These are phyloP conservation scores for Galemys pyrenaicus DNA, from an alignment of 2,113 vertebrate species.

Conservation along the genomic window DNA sequence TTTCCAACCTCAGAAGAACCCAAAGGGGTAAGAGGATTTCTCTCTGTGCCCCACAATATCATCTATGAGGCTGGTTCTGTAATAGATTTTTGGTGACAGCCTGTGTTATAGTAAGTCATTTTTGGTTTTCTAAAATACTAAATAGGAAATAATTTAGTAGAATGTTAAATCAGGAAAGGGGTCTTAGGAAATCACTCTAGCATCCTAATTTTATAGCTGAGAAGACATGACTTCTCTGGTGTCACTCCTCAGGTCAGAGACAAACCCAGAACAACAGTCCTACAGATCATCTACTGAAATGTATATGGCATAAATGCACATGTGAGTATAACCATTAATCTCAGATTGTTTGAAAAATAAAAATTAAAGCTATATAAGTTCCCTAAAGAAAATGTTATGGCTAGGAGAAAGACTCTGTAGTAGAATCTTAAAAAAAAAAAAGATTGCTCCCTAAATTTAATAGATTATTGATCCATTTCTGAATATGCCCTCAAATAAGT, in stretches of 20 bases:
- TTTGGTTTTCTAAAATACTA: background rate
- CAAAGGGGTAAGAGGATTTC: no score
- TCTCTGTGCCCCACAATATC: background rate
- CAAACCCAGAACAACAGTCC: background rate
- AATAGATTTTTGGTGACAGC: background rate
- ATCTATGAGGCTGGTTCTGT: background rate
- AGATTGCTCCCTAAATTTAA: background rate
- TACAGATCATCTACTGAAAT: background rate
- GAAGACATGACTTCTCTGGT: background rate
- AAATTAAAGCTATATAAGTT: background rate
- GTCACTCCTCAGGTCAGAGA: background rate
- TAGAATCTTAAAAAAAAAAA: background rate
- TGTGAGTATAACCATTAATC: background rate
- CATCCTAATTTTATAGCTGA: background rate
- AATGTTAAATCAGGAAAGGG: background rate
- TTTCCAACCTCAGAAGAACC: no score
- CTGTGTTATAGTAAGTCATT: background rate
- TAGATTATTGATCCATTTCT: conserved; percentile 16
- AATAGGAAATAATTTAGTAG: background rate
- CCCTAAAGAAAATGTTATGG: background rate
- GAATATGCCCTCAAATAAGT: background rate
- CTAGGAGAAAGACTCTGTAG: background rate
- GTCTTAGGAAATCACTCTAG: background rate
- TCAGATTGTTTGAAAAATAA: conserved; percentile 29
- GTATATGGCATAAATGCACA: background rate